Percentiles rank a stretch among this genome's conserved stretches.
Conservation (phyloP, 2,113 vertebrate species). For the Silurus asotus region DNA sequence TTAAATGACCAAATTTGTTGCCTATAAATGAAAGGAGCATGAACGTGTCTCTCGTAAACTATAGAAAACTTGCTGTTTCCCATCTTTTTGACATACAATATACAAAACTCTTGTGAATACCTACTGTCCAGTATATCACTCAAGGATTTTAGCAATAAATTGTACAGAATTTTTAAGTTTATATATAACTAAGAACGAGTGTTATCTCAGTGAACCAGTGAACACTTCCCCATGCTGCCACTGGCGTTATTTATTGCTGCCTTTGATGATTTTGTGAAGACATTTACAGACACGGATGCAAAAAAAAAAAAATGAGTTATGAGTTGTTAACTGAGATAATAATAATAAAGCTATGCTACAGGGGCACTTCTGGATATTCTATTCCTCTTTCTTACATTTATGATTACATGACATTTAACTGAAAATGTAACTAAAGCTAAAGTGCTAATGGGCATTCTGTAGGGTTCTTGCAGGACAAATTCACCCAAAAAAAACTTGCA, state of each 20-base stretch:
- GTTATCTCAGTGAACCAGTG: not conserved
- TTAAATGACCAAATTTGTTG: no score
- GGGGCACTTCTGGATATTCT: not conserved
- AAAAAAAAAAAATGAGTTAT: not conserved
- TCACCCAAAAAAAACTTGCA: not conserved
- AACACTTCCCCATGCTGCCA: not conserved
- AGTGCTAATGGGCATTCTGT: not conserved
- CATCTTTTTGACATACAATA: no score
- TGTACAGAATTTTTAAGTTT: not conserved
- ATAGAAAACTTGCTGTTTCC: no score
- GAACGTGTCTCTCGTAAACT: no score
- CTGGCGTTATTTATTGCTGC: not conserved
- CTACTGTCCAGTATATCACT: not conserved
- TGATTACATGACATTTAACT: not conserved
- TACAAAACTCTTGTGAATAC: not conserved
- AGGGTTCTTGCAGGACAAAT: not conserved
- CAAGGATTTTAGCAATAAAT: not conserved
- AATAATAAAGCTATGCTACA: not conserved
- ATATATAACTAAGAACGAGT: not conserved
- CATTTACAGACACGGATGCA: not conserved
- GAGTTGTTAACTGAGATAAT: not conserved
- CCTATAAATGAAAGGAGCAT: no score
- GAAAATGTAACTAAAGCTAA: not conserved
- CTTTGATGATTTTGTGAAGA: not conserved
- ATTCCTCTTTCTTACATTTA: not conserved